Conservation (phyloP, 1,140 invertebrate species). For the Drosophila arawakana region DNA sequence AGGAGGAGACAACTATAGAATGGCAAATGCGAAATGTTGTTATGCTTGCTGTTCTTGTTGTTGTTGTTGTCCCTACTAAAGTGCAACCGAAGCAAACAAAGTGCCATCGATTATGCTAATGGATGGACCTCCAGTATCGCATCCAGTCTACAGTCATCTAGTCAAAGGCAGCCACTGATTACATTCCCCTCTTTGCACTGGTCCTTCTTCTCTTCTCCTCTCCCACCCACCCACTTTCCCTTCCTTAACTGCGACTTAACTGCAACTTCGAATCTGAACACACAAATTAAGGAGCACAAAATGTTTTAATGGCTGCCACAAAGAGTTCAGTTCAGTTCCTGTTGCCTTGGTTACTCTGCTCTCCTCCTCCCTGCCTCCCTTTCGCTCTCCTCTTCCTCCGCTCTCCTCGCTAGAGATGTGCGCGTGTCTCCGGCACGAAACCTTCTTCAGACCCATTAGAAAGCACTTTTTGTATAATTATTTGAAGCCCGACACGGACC, state of each 20-base stretch:
- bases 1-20: background rate
- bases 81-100: constrained; percentile 55
- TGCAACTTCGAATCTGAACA: constrained; percentile 3
- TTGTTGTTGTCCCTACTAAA: constrained; percentile 21
- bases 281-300: constrained; percentile 27
- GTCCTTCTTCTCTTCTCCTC: background rate
- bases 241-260: too few species aligned
- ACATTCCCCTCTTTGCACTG: background rate
- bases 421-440: too few species aligned
- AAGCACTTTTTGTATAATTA: too few species aligned
- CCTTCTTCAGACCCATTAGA: too few species aligned
- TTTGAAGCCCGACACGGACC: too few species aligned
- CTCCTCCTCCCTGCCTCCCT: background rate
- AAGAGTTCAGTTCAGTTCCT: constrained; percentile 1
- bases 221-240: background rate
- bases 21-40: background rate
- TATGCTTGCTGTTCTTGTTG: background rate
- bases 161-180: constrained; percentile 31
- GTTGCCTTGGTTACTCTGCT: background rate
- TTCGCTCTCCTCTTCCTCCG: background rate
- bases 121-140: constrained; percentile 27
- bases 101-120: constrained; percentile 78
- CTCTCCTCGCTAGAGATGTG: too few species aligned
- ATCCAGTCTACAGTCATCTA: constrained; percentile 22
- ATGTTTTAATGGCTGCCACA: constrained; percentile 27